phyloP scores from a whole-genome alignment of 2,113 vertebrate genomes.

The Corapipo altera region DNA sequence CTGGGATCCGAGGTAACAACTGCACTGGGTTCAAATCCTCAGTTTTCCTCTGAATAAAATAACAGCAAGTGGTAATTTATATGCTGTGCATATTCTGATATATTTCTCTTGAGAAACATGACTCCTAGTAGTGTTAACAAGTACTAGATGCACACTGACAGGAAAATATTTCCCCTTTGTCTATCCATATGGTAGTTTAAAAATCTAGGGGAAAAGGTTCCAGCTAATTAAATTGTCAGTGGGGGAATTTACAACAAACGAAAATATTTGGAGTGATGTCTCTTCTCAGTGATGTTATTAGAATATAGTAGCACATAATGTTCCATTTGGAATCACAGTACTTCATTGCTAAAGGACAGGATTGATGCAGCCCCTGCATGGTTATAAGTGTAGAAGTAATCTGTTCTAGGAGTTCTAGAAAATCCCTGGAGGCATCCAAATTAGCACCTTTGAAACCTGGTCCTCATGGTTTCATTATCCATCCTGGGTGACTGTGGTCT shows the following conservation, averaged over 20 bases:
- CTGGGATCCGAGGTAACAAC: background rate
- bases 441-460: background rate
- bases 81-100: background rate
- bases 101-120: constrained; percentile 34
- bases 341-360: background rate
- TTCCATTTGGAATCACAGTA: background rate
- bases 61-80: background rate
- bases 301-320: background rate
- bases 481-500: background rate
- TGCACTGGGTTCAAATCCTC: background rate
- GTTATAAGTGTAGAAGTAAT: background rate
- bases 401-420: background rate
- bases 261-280: constrained; percentile 47
- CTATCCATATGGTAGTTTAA: constrained; percentile 48
- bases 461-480: background rate
- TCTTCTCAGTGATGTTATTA: background rate
- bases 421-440: background rate
- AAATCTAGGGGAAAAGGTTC: constrained; percentile 38
- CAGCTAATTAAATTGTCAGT: constrained; percentile 48
- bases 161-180: constrained; percentile 64
- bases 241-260: background rate
- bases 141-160: constrained; percentile 54
- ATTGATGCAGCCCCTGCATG: background rate
- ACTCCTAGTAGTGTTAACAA: constrained; percentile 21
- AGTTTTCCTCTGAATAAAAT: background rate